These are phyloP conservation scores for Batillaria attramentaria DNA, from an alignment of 1,140 invertebrate species.

Conservation along the genomic window DNA sequence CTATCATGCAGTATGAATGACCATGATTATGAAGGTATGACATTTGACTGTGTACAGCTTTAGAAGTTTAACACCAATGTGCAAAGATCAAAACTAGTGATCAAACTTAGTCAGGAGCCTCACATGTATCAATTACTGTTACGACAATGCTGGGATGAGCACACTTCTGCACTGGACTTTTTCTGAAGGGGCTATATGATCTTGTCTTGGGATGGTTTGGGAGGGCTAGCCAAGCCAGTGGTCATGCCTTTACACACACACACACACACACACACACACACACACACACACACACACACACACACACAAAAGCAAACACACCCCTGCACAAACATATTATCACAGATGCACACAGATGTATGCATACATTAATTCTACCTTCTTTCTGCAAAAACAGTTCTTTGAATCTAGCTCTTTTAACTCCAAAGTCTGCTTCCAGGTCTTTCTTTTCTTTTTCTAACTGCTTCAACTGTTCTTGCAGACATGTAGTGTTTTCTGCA, in stretches of 20 bases:
- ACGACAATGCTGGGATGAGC: no score
- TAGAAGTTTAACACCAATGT: no score
- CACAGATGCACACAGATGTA: conserved; percentile 4
- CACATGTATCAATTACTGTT: no score
- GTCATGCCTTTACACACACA: no score
- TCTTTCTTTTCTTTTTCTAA: conserved; percentile 48
- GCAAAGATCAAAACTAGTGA: no score
- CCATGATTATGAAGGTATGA: no score
- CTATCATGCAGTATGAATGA: no score
- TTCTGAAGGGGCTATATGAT: no score
- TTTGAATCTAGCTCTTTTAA: conserved; percentile 91
- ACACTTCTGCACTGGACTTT: not conserved
- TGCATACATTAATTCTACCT: conserved; percentile 74
- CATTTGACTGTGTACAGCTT: no score
- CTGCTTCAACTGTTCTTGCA: conserved; percentile 17
- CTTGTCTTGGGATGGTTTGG: no score
- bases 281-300: not conserved
- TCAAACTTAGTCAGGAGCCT: no score
- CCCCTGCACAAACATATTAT: not conserved
- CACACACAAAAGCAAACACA: not conserved
- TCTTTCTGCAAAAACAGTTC: conserved; percentile 93
- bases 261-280: conserved; percentile 5
- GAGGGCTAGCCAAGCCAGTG: no score
- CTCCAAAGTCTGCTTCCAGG: conserved; percentile 88
- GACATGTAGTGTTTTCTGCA: not conserved